Conservation (phyloP, 2,888 invertebrate genomes). For the Heliconius aoede region DNA sequence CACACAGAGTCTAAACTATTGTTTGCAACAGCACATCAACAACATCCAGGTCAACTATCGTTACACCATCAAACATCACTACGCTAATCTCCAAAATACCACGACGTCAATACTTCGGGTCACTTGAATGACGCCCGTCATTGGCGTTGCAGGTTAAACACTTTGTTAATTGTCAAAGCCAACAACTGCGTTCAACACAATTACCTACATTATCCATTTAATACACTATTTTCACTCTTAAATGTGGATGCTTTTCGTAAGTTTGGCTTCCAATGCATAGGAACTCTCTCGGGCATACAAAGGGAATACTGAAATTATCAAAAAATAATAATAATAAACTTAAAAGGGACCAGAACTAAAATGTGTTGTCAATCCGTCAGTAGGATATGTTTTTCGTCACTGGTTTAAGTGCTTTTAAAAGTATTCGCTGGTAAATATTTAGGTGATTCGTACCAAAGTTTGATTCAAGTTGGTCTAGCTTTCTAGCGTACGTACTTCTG, state of each 20-base stretch:
- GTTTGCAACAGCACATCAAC: conserved; percentile 81
- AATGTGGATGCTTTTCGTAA: conserved; percentile 83
- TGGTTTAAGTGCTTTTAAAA: background rate
- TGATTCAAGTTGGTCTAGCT: conserved; percentile 43
- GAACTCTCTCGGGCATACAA: conserved; percentile 83
- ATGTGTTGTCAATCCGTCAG: conserved; percentile 37
- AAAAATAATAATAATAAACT: conserved; percentile 63
- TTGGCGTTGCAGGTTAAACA: conserved; percentile 57
- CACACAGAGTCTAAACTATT: conserved; percentile 77
- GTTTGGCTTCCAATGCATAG: conserved; percentile 83
- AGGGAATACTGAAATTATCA: conserved; percentile 81
- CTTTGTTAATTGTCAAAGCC: conserved; percentile 49
- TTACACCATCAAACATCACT: conserved; percentile 79
- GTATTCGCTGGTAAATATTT: conserved; percentile 1
- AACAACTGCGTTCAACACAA: conserved; percentile 52
- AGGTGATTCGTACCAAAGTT: conserved; percentile 1
- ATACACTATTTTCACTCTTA: conserved; percentile 84
- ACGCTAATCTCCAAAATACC: conserved; percentile 69
- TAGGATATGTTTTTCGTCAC: conserved; percentile 20
- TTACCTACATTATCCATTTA: conserved; percentile 83
- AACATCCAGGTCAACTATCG: conserved; percentile 80
- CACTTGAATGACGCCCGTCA: conserved; percentile 46
- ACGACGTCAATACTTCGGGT: conserved; percentile 56
- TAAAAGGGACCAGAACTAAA: conserved; percentile 55
- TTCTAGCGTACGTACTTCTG: conserved; percentile 49